A percentile compares a stretch with the other conserved stretches of the same genome.
Conservation (phyloP, 2,797 vertebrate genomes). For the Lepidocolaptes lacrymiger region DNA sequence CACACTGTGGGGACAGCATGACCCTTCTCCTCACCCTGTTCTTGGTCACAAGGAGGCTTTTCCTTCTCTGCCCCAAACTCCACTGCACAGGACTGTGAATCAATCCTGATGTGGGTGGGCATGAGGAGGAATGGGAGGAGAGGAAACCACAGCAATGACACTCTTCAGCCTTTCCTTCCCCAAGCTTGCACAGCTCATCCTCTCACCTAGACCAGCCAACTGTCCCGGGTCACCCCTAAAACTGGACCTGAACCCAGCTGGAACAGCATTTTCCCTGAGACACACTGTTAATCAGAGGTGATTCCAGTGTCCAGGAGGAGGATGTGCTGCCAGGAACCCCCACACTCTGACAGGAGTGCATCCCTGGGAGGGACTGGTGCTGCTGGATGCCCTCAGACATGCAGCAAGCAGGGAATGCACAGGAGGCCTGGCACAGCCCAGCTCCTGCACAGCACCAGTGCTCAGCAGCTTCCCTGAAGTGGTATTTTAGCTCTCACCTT, state of each 20-base stretch:
- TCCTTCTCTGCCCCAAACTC: too few relatives aligned
- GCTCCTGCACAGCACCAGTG: not conserved
- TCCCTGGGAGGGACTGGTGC: not conserved
- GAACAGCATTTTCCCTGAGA: too few relatives aligned
- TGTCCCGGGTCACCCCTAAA: not conserved
- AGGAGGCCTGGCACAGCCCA: too few relatives aligned
- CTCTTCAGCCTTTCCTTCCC: too few relatives aligned
- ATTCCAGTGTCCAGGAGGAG: not conserved
- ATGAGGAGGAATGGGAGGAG: too few relatives aligned
- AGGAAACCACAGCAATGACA: too few relatives aligned
- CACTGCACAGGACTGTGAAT: too few relatives aligned
- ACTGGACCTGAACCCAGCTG: not conserved
- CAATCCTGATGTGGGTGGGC: too few relatives aligned
- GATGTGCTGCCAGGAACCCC: too few relatives aligned
- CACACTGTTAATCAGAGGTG: not conserved
- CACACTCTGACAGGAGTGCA: not conserved
- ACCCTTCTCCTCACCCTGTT: too few relatives aligned
- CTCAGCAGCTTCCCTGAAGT: not conserved
- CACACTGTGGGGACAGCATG: too few relatives aligned
- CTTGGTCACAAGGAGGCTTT: too few relatives aligned
- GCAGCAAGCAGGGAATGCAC: not conserved
- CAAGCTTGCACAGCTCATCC: not conserved
- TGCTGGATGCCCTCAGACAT: not conserved
- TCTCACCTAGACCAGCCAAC: not conserved
- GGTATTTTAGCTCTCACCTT: conserved; percentile 74